Evolutionary conservation across 2,888 invertebrate species (phyloP).

Genomic region (Meganola albula): DNA sequence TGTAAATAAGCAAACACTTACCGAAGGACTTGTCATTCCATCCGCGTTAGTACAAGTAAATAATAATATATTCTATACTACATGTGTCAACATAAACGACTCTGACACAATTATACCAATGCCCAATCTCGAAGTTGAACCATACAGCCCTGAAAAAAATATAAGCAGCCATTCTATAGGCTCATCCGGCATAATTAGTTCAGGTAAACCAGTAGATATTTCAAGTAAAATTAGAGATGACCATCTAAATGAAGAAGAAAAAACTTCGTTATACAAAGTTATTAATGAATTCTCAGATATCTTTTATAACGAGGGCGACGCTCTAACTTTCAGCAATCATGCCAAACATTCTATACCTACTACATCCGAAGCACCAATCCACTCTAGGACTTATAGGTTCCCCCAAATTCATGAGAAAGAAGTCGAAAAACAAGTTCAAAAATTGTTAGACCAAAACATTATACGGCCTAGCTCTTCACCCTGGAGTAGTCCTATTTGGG

Average conservation of each 20-base stretch:
- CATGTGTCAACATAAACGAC: too few species aligned
- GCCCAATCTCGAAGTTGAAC: too few species aligned
- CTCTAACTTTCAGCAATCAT: constrained; percentile 3
- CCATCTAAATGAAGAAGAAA: constrained; percentile 5
- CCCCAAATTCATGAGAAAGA: constrained; percentile 31
- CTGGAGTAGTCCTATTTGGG: constrained; percentile 4
- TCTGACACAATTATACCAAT: too few species aligned
- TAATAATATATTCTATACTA: too few species aligned
- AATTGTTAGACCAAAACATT: constrained; percentile 8
- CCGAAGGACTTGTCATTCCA: too few species aligned
- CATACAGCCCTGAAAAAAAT: too few species aligned
- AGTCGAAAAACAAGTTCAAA: constrained; percentile 25
- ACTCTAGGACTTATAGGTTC: constrained; percentile 26
- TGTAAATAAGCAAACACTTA: too few species aligned
- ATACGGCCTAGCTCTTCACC: constrained; percentile 4
- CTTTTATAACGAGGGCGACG: constrained; percentile 1
- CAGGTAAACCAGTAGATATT: too few species aligned
- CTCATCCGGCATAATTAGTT: too few species aligned
- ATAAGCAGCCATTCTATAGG: too few species aligned
- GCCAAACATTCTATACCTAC: constrained; percentile 7
- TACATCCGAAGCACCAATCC: constrained; percentile 10
- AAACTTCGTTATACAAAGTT: constrained; percentile 1
- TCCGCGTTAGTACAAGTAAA: too few species aligned
- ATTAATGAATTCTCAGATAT: constrained; percentile 3
- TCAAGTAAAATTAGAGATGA: constrained; percentile 2